phyloP scores from a whole-genome alignment of 2,113 vertebrate genomes.

The Apteryx mantelli region DNA sequence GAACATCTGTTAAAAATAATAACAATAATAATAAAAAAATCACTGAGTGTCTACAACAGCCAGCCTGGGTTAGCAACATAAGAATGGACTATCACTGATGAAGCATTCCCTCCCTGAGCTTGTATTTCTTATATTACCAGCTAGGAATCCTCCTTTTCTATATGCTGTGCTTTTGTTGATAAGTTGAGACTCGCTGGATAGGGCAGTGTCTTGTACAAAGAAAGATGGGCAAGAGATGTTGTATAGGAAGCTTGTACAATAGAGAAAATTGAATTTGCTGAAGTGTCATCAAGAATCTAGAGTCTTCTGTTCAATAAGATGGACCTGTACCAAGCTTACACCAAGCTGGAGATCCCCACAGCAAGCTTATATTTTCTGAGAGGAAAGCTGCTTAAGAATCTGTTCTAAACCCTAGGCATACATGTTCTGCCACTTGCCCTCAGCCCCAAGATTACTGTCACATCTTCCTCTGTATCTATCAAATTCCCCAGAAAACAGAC shows the following conservation, averaged over 20 bases:
- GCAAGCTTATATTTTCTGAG: background rate
- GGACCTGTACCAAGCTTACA: background rate
- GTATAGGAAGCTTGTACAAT: background rate
- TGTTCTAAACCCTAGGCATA: background rate
- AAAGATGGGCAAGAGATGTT: background rate
- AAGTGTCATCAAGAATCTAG: background rate
- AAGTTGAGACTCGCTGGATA: background rate
- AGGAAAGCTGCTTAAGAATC: background rate
- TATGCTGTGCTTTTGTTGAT: background rate
- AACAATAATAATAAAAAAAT: background rate
- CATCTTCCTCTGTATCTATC: background rate
- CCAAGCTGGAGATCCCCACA: too few relatives aligned
- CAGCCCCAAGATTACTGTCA: background rate
- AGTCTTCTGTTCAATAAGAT: background rate
- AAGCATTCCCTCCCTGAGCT: background rate
- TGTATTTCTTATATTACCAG: background rate
- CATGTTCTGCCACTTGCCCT: background rate
- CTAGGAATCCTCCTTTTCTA: background rate
- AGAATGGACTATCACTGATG: background rate
- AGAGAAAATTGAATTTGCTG: background rate
- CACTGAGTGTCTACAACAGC: background rate
- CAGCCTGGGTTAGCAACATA: background rate
- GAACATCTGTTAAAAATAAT: background rate
- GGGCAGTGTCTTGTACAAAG: background rate
- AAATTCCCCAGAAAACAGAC: background rate